A percentile compares a stretch with the other conserved stretches of the same genome.
Conservation (phyloP, 2,113 vertebrate genomes). For the Gavia stellata region DNA sequence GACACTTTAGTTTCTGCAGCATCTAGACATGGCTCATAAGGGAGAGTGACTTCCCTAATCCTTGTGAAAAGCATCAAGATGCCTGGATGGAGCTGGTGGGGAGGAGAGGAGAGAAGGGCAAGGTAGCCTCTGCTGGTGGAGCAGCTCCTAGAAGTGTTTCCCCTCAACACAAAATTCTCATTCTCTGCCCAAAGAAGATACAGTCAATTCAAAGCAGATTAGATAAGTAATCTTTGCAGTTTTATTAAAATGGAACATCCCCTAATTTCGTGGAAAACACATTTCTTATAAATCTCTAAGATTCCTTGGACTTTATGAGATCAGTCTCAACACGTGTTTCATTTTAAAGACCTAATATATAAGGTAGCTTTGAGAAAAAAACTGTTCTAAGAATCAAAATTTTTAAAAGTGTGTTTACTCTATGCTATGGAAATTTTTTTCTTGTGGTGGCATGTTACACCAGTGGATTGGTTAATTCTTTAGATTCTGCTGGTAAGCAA, state of each 20-base stretch:
- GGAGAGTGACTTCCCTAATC: not conserved
- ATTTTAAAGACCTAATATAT: not conserved
- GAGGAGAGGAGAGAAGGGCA: not conserved
- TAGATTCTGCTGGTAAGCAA: not conserved
- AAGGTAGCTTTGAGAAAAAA: not conserved
- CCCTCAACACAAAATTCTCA: not conserved
- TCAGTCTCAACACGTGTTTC: not conserved
- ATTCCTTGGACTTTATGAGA: not conserved
- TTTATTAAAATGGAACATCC: not conserved
- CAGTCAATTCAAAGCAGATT: not conserved
- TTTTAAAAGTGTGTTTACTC: not conserved
- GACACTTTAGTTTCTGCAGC: not conserved
- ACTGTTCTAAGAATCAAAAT: not conserved
- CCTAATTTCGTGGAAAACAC: not conserved
- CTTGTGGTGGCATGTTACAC: rapidly evolving
- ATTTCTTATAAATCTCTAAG: not conserved
- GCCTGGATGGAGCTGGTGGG: not conserved
- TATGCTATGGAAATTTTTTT: not conserved
- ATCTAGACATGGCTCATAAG: not conserved
- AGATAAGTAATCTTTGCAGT: not conserved
- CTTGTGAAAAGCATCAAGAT: not conserved
- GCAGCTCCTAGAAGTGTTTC: not conserved
- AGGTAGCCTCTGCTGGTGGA: not conserved
- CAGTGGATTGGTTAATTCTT: not conserved
- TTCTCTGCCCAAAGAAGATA: not conserved